Evolutionary conservation across 1,140 invertebrate genomes (phyloP), one percentile per base, ranked within the genome.

Genomic region (Augochlora pura): DNA sequence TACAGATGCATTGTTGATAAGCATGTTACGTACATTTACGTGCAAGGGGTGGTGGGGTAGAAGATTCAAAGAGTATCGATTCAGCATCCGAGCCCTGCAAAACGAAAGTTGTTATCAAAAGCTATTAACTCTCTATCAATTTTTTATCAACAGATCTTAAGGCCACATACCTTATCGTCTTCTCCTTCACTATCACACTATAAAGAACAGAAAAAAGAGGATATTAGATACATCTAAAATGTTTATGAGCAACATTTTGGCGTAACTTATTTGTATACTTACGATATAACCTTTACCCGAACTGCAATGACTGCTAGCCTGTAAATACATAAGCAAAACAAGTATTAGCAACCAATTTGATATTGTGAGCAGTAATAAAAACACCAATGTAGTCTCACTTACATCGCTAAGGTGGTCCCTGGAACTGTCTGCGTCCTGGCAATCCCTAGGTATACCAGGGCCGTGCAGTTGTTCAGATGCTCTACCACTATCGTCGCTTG

Each of bases 111-210:
- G 14, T 46, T 32, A 49, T 38, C 57, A 32, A 9, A 25, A 52
- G 54, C 18, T 0, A 60, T 72, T 46, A 16, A 74, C n/a, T 49
- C 14, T n/a, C 46, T 25, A 6, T 42, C 2, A 57, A 70, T 65
- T 23, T 64, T 38, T 59, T 69, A 66, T 46, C 42, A 12, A 46
- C 42, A 10, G 42, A 46, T 52, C 38, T 21, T 2, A 66, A 46
- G 12, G 52, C 12, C 42, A 92, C 95, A 94, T 94, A 96, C 96
- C 96, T 96, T 97, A 94, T 96, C 96, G 92, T 97, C 96, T 94
- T 96, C 96, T 94, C 96, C 96, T 95, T 96, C 96, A 95, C 96
- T 97, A 97, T 97, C 96, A 97, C 96, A 97, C 96, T 97, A 94
- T 83, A 94, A 88, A 89, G 93, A 93, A 93, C 81, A 68, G 39